phyloP scores from a whole-genome alignment of 2,113 vertebrate species.

The Apus apus region DNA sequence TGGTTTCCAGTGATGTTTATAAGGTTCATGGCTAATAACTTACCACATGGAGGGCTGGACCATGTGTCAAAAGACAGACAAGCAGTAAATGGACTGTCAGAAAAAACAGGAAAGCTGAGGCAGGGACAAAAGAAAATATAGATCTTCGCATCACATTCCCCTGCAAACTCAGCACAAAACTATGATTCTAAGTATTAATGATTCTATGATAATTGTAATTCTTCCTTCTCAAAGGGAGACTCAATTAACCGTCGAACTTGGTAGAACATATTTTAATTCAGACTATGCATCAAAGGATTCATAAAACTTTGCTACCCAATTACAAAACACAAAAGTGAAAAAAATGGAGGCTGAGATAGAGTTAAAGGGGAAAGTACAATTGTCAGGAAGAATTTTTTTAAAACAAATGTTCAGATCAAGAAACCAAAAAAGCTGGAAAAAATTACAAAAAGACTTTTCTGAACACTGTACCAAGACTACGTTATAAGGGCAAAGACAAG shows the following conservation, averaged over 20 bases:
- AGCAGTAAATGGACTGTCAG: background rate
- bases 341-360: background rate
- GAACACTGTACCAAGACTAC: background rate
- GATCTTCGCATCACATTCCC: background rate
- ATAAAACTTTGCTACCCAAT: background rate
- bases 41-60: background rate
- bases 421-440: background rate
- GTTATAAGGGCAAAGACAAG: background rate
- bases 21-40: conserved; percentile 41
- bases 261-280: background rate
- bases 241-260: background rate
- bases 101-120: background rate
- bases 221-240: background rate
- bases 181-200: background rate
- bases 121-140: background rate
- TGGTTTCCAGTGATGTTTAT: conserved; percentile 24
- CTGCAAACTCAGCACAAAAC: background rate
- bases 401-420: background rate
- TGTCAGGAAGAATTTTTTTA: background rate
- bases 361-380: background rate
- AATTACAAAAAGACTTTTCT: background rate
- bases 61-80: background rate
- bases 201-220: background rate
- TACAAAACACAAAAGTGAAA: background rate
- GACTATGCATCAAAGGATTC: background rate